A percentile compares a stretch with the other conserved stretches of the same genome.
These are phyloP conservation scores for Aurelia aurita complex sp. Pacific DNA, from an alignment of 30 jellyfish, hydroid and myxozoan species.

Conservation along the genomic window DNA sequence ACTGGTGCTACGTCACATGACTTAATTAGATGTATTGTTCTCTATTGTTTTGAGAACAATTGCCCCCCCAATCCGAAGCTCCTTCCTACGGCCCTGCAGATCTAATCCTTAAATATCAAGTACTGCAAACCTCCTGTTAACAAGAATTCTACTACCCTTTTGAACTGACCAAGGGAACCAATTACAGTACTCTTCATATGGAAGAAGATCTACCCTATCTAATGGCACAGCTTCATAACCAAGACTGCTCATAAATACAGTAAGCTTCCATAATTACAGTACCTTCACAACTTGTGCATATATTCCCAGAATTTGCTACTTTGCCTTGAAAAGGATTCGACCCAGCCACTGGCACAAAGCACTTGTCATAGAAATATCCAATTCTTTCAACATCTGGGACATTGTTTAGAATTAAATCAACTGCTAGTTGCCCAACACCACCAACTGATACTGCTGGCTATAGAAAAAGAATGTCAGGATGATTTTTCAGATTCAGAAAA, in stretches of 20 bases:
- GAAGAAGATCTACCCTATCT: neutral
- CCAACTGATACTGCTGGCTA: constrained; percentile 72
- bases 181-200: too few species aligned
- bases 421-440: constrained; percentile 67
- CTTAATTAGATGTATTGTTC: too few species aligned
- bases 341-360: constrained; percentile 55
- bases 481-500: neutral
- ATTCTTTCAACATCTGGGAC: constrained; percentile 36
- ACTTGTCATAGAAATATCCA: constrained; percentile 47
- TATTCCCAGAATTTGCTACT: neutral
- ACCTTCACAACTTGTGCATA: constrained; percentile 71
- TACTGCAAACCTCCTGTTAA: too few species aligned
- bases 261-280: neutral
- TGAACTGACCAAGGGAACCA: too few species aligned
- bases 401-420: constrained; percentile 49
- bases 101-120: too few species aligned
- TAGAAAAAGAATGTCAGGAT: neutral
- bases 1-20: too few species aligned
- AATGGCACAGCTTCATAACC: neutral
- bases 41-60: too few species aligned
- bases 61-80: too few species aligned
- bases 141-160: too few species aligned
- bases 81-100: too few species aligned
- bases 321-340: constrained; percentile 53
- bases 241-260: neutral